A percentile compares a stretch with the other conserved stretches of the same genome.
phyloP scores from a whole-genome alignment of 2,797 vertebrate species.

The Heliangelus exortis region DNA sequence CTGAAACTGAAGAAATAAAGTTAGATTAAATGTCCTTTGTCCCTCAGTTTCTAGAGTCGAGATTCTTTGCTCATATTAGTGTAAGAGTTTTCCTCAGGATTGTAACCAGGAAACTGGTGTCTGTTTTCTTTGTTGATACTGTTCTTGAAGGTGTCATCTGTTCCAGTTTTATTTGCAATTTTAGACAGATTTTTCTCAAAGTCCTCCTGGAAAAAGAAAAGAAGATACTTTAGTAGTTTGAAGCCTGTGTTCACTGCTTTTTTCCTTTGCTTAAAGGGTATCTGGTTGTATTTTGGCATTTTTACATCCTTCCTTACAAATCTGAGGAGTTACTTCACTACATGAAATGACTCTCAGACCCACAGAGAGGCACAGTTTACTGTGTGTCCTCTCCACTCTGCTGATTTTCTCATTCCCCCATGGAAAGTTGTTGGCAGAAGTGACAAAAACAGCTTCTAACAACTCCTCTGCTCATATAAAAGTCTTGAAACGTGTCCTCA shows the following conservation, averaged over 20 bases:
- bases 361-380: too few species aligned
- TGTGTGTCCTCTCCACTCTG: not conserved
- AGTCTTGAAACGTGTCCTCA: not conserved
- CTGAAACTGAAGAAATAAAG: not conserved
- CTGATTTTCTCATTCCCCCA: not conserved
- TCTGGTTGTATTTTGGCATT: not conserved
- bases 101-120: conserved; percentile 35
- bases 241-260: not conserved
- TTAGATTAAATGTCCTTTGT: not conserved
- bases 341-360: too few species aligned
- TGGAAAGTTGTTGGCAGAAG: not conserved
- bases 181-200: conserved; percentile 56
- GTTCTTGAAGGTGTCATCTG: conserved; percentile 51
- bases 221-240: not conserved
- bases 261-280: not conserved
- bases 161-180: conserved; percentile 47
- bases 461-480: not conserved
- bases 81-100: conserved; percentile 71
- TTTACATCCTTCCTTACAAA: not conserved
- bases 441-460: not conserved
- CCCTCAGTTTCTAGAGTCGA: conserved; percentile 64
- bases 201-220: conserved; percentile 61
- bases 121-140: conserved; percentile 1
- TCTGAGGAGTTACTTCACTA: not conserved
- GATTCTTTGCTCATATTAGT: conserved; percentile 75